These are phyloP conservation scores for Penaeus vannamei DNA, from an alignment of 1,140 invertebrate genomes.

Conservation along the genomic window DNA sequence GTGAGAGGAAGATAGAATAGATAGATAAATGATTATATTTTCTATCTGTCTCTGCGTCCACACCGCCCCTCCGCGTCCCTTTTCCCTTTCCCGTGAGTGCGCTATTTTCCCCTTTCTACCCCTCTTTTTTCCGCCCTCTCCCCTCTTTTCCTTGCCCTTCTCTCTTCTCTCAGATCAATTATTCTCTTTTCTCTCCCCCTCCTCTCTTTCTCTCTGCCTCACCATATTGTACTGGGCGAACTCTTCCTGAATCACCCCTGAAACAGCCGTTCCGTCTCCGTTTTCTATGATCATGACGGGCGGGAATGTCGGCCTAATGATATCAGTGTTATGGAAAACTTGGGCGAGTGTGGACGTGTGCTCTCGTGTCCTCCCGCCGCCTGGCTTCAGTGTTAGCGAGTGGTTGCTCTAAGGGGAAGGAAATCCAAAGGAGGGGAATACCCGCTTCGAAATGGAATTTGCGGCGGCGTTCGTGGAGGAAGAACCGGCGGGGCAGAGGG, in stretches of 20 bases:
- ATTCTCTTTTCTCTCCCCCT: not conserved
- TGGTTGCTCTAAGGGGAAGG: too few species aligned
- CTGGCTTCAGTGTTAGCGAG: not conserved
- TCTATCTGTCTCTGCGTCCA: too few species aligned
- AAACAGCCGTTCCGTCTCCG: not conserved
- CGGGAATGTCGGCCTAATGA: not conserved
- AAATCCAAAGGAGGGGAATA: too few species aligned
- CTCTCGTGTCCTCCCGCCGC: not conserved
- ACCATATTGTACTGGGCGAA: not conserved
- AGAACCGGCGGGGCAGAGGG: too few species aligned
- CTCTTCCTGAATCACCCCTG: too few species aligned
- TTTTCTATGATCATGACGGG: constrained; percentile 28
- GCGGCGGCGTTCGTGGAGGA: too few species aligned
- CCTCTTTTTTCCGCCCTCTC: not conserved
- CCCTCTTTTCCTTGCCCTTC: not conserved
- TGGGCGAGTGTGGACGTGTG: not conserved
- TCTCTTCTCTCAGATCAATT: not conserved
- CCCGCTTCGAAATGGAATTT: too few species aligned
- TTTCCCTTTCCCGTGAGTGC: too few species aligned
- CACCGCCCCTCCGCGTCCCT: too few species aligned
- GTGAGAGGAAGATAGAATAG: too few species aligned
- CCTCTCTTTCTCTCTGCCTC: not conserved
- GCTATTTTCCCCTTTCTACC: too few species aligned
- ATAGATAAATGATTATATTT: too few species aligned
- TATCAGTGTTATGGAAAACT: constrained; percentile 29